Percentiles rank a stretch among this genome's conserved stretches.
These are phyloP conservation scores for Baronia brevicornis DNA, from an alignment of 2,888 invertebrate species.

Conservation along the genomic window DNA sequence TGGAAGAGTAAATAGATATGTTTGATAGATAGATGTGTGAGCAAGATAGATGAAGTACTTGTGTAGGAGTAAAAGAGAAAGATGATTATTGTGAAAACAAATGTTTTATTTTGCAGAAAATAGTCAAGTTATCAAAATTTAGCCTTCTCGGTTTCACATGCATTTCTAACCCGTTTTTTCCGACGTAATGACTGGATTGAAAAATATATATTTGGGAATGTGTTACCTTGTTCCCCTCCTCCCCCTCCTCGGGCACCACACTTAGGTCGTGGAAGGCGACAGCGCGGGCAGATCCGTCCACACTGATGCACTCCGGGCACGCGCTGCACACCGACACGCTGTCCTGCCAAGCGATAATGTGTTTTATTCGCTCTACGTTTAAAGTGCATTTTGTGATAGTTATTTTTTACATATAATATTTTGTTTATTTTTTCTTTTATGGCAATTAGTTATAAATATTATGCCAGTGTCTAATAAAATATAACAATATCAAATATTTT, in stretches of 20 bases:
- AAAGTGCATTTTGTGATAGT: background rate
- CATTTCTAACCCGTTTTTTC: too few species aligned
- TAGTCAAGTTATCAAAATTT: too few species aligned
- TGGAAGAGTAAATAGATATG: too few species aligned
- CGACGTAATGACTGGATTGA: background rate
- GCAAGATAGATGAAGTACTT: too few species aligned
- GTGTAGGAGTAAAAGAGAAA: too few species aligned
- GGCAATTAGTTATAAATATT: too few species aligned
- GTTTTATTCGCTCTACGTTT: conserved; percentile 39
- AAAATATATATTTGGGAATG: background rate
- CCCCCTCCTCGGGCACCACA: conserved; percentile 84
- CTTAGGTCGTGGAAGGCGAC: conserved; percentile 84
- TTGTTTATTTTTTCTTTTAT: background rate
- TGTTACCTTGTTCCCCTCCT: conserved; percentile 48
- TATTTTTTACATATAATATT: conserved; percentile 2
- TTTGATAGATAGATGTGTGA: too few species aligned
- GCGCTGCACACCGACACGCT: conserved; percentile 73
- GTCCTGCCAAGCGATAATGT: conserved; percentile 66
- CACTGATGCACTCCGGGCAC: conserved; percentile 70
- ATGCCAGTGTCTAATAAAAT: too few species aligned
- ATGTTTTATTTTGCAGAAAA: too few species aligned
- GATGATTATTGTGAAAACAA: too few species aligned
- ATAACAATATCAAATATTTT: too few species aligned
- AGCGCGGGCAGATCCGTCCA: conserved; percentile 45
- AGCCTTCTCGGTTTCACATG: conserved; percentile 8